A percentile compares a stretch with the other conserved stretches of the same genome.
phyloP scores from a whole-genome alignment of 2,113 vertebrate genomes.

The Atherinomorus stipes region DNA sequence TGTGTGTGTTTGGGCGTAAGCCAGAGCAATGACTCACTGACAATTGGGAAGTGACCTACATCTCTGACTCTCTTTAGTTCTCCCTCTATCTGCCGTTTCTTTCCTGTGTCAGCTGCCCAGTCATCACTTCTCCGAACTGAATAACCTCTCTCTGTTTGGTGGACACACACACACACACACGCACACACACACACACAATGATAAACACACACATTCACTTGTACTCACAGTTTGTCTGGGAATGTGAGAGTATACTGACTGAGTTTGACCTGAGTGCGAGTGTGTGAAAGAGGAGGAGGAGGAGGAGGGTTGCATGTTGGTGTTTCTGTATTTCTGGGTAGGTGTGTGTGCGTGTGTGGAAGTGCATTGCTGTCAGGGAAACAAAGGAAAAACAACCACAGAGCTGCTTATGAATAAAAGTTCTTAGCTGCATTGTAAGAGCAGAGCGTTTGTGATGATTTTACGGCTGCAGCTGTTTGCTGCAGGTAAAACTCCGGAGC shows the following conservation, averaged over 20 bases:
- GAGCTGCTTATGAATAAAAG: constrained; percentile 23
- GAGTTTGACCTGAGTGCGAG: constrained; percentile 64
- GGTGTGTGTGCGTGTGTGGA: constrained; percentile 3
- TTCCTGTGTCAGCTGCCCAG: constrained; percentile 77
- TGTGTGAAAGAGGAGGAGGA: constrained; percentile 33
- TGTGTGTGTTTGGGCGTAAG: constrained; percentile 53
- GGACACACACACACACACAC: constrained; percentile 13
- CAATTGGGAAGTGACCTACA: constrained; percentile 79
- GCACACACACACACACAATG: constrained; percentile 22
- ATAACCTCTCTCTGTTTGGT: constrained; percentile 65
- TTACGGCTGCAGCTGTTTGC: too few relatives aligned
- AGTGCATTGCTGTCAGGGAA: neutral
- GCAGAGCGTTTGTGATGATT: too few relatives aligned
- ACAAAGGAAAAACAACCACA: constrained; percentile 17
- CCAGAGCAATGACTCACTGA: constrained; percentile 75
- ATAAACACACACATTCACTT: constrained; percentile 22
- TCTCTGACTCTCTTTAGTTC: constrained; percentile 68
- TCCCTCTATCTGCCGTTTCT: constrained; percentile 73
- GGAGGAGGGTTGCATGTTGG: neutral
- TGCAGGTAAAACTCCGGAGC: too few relatives aligned
- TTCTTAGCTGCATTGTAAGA: too few relatives aligned
- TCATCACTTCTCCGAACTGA: constrained; percentile 73
- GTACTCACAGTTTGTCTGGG: constrained; percentile 68
- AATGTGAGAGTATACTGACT: constrained; percentile 64
- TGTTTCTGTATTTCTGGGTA: constrained; percentile 19